Evolutionary conservation across 1,140 invertebrate genomes (phyloP), one percentile per base, ranked within the genome.

Genomic region (Hyles euphorbiae): DNA sequence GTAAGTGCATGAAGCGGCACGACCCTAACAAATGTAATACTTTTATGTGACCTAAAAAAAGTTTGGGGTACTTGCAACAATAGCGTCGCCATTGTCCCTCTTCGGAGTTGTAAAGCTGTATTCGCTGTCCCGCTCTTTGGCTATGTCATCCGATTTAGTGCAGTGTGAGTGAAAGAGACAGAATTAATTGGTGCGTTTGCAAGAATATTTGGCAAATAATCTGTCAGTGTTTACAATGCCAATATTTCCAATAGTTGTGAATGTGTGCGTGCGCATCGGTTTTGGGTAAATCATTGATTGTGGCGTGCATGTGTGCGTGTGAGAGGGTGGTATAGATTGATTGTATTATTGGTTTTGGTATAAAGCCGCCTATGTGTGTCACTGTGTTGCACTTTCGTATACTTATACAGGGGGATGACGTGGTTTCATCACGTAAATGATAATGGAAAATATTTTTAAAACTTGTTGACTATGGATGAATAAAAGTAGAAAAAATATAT

Each of bases 21-120:
- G 81, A 83, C 85, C 82, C 82, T 84, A 70, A 76, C 83, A 77
- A 88, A 78, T 81, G 81, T 85, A 86, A 81, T 85, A 86, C 81
- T 86, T 85, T 86, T 87, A 83, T 88, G 68, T 84, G 83, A 82
- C 86, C 81, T 81, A 88, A 88, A 87, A 88, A 88, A 87, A 79
- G 59, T 84, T 87, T 76, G 79, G 86, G 86, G 81, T 83, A 87
- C 81, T 78, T 76, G 72, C 67, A 88, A 87, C 83, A 88, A 87
- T 85, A 83, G 85, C 72, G 67, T 76, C 72, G 65, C 81, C 64
- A 87, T 84, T 87, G 85, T 88, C 79, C 81, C 83, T 84, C 66
- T 70, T 72, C 76, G 56, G 74, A 84, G 80, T 81, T 87, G 81
- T 88, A 82, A 85, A 85, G 80, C 77, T 72, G 66, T 73, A 58